phyloP scores from a whole-genome alignment of 2,888 invertebrate species.

The Aphrophora alni region DNA sequence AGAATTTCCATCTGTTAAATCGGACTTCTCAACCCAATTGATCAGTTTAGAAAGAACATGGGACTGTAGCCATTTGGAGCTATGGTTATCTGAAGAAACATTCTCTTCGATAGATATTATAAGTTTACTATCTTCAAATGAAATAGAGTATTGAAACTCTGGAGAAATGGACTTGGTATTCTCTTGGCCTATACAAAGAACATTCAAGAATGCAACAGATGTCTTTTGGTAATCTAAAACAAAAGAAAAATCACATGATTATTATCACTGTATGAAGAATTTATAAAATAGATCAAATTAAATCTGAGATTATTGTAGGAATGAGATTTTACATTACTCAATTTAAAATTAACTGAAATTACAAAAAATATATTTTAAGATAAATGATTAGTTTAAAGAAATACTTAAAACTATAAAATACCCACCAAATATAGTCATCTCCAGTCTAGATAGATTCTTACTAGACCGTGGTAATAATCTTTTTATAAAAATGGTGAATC shows the following conservation, averaged over 20 bases:
- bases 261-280: neutral
- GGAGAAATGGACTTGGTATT: neutral
- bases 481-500: neutral
- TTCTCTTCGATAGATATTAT: slow-evolving; percentile 22
- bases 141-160: slow-evolving; percentile 27
- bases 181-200: neutral
- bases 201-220: slow-evolving; percentile 50
- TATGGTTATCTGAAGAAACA: neutral
- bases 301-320: too few relatives aligned
- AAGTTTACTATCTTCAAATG: slow-evolving; percentile 13
- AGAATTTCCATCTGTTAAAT: slow-evolving; percentile 53
- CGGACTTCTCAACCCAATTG: slow-evolving; percentile 65
- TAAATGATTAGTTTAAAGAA: too few relatives aligned
- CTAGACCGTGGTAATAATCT: neutral
- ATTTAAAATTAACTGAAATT: too few relatives aligned
- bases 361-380: neutral
- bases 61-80: neutral
- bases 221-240: slow-evolving; percentile 55
- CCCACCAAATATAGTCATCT: neutral
- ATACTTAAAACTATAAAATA: neutral
- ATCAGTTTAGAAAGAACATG: slow-evolving; percentile 65
- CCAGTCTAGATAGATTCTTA: neutral
- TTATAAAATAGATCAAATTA: too few relatives aligned
- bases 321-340: too few relatives aligned
- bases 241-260: slow-evolving; percentile 50